phyloP scores from a whole-genome alignment of 30 jellyfish, hydroid and myxozoan species.

The Clytia hemisphaerica region DNA sequence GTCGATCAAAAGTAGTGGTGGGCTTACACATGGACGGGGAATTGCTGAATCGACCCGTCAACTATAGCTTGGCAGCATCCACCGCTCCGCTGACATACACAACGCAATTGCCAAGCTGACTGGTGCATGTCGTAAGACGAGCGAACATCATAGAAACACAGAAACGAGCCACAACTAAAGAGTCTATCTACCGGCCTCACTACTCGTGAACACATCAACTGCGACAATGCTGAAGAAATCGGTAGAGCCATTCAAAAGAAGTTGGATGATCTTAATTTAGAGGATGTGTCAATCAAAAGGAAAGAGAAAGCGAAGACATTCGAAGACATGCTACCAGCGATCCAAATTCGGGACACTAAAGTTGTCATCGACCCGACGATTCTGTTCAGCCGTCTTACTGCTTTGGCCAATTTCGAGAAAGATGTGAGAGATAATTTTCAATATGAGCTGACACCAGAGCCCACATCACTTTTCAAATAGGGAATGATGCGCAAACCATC shows the following conservation, averaged over 20 bases:
- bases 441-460: slow-evolving; percentile 30
- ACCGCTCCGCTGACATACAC: slow-evolving; percentile 35
- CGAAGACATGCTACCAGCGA: too few species aligned
- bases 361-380: slow-evolving; percentile 24
- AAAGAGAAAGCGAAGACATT: too few species aligned
- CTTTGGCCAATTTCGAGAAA: slow-evolving; percentile 17
- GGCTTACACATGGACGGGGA: slow-evolving; percentile 51
- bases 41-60: slow-evolving; percentile 26
- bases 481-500: too few species aligned
- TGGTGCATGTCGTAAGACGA: slow-evolving; percentile 20
- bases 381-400: slow-evolving; percentile 27
- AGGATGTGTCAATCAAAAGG: slow-evolving; percentile 22
- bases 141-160: slow-evolving; percentile 46
- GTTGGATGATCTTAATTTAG: slow-evolving; percentile 17
- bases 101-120: slow-evolving; percentile 39
- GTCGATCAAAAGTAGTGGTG: slow-evolving; percentile 49
- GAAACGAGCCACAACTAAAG: slow-evolving; percentile 25
- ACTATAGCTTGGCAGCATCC: slow-evolving; percentile 38
- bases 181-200: slow-evolving; percentile 20
- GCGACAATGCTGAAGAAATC: slow-evolving; percentile 51
- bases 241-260: slow-evolving; percentile 25
- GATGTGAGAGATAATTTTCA: slow-evolving; percentile 16
- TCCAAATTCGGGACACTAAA: too few species aligned
- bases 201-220: slow-evolving; percentile 20
- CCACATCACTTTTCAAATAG: slow-evolving; percentile 31